Conservation (phyloP, 1,140 invertebrate species). For the Aphis gossypii region DNA sequence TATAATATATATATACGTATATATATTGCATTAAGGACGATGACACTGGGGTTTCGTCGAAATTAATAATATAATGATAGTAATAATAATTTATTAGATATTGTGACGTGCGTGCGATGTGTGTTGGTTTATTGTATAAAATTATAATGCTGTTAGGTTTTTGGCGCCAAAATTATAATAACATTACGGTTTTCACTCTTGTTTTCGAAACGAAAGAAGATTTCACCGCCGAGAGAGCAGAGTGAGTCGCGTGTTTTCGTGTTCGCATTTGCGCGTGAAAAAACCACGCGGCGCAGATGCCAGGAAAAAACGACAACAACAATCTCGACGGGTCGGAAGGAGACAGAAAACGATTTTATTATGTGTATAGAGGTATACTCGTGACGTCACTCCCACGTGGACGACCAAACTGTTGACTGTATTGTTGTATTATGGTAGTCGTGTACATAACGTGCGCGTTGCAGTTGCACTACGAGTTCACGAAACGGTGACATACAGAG, state of each 20-base stretch:
- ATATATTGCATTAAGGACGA: not conserved
- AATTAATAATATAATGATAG: not conserved
- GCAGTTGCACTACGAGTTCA: not conserved
- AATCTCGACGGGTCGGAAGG: not conserved
- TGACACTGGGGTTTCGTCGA: not conserved
- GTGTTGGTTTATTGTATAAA: not conserved
- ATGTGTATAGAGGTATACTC: not conserved
- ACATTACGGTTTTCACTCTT: not conserved
- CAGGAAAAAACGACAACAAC: not conserved
- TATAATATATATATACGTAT: not conserved
- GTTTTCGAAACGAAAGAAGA: not conserved
- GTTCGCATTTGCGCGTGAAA: not conserved
- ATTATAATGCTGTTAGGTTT: not conserved
- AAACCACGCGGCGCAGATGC: not conserved
- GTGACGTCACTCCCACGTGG: slow-evolving; percentile 42
- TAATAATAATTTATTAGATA: not conserved
- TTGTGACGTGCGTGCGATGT: not conserved
- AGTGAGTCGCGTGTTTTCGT: not conserved
- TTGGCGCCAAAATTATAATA: not conserved
- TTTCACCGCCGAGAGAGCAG: not conserved
- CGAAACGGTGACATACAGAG: not conserved
- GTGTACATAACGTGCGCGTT: not conserved
- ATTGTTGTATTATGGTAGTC: not conserved
- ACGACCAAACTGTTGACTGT: not conserved
- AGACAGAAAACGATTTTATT: not conserved